Conservation (phyloP, 2,888 invertebrate genomes). For the Leucophora obtusa region DNA sequence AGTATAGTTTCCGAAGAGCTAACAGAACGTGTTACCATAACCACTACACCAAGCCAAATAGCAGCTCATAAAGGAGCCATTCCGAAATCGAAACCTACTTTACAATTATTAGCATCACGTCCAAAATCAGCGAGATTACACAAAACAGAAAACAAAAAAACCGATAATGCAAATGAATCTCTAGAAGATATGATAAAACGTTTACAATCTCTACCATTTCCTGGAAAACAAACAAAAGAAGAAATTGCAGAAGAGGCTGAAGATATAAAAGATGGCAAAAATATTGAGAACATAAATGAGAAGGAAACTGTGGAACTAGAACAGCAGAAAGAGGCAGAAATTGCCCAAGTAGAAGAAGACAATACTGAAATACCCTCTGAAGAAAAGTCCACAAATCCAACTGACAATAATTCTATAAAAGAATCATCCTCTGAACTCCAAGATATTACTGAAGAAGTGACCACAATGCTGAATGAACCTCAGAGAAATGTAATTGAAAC, state of each 20-base stretch:
- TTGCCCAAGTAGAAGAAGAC: neutral
- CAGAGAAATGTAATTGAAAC: neutral
- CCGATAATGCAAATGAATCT: conserved; percentile 44
- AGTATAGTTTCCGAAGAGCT: conserved; percentile 70
- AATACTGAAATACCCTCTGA: neutral
- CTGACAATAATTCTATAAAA: neutral
- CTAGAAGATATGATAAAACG: conserved; percentile 75
- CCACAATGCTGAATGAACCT: neutral
- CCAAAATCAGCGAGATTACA: conserved; percentile 47
- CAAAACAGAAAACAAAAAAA: conserved; percentile 35
- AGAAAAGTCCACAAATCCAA: neutral
- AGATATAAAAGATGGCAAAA: neutral
- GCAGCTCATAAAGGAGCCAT: conserved; percentile 68
- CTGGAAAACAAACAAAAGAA: conserved; percentile 47
- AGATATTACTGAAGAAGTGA: neutral
- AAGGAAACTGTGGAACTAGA: neutral
- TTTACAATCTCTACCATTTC: conserved; percentile 72
- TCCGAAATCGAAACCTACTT: conserved; percentile 67
- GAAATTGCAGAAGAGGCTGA: neutral
- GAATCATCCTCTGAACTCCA: neutral
- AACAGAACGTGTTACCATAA: conserved; percentile 71
- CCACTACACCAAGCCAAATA: conserved; percentile 72
- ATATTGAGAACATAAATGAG: too few species aligned
- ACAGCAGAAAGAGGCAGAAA: neutral
- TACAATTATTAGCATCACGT: conserved; percentile 71